phyloP scores from a whole-genome alignment of 1,140 invertebrate species.

The Lysiphlebus fabarum region DNA sequence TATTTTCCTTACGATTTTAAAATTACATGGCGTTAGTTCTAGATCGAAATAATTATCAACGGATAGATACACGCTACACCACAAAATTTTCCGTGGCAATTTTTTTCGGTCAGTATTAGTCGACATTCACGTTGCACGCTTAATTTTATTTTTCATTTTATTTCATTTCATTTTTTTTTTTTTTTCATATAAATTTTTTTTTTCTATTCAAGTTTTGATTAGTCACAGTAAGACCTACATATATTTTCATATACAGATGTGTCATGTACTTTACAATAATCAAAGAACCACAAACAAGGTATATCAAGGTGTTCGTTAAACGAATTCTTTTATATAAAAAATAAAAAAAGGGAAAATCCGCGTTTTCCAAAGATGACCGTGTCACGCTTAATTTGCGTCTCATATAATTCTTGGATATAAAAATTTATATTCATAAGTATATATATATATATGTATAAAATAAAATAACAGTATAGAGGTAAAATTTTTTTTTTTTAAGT shows the following conservation, averaged over 20 bases:
- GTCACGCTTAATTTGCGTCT: constrained; percentile 40
- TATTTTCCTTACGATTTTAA: constrained; percentile 8
- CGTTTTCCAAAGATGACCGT: constrained; percentile 32
- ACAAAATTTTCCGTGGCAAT: constrained; percentile 35
- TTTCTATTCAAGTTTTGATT: not conserved
- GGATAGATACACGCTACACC: constrained; percentile 29
- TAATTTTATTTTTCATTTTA: not conserved
- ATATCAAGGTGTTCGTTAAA: constrained; percentile 13
- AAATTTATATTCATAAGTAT: too few relatives aligned
- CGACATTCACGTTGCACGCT: too few relatives aligned
- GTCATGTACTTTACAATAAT: not conserved
- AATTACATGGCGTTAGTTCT: constrained; percentile 44
- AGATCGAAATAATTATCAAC: constrained; percentile 47
- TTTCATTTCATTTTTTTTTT: not conserved
- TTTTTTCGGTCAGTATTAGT: constrained; percentile 31
- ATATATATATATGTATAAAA: constrained; percentile 1
- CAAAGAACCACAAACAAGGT: not conserved
- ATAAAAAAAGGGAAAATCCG: constrained; percentile 24
- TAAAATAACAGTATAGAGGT: constrained; percentile 17
- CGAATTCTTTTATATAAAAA: constrained; percentile 29
- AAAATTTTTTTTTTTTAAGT: not conserved
- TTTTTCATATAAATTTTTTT: not conserved
- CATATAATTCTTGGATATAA: constrained; percentile 16
- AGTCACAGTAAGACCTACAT: too few relatives aligned
- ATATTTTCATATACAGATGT: too few relatives aligned